Conservation (phyloP, 2,113 vertebrate species). For the Gadus macrocephalus region DNA sequence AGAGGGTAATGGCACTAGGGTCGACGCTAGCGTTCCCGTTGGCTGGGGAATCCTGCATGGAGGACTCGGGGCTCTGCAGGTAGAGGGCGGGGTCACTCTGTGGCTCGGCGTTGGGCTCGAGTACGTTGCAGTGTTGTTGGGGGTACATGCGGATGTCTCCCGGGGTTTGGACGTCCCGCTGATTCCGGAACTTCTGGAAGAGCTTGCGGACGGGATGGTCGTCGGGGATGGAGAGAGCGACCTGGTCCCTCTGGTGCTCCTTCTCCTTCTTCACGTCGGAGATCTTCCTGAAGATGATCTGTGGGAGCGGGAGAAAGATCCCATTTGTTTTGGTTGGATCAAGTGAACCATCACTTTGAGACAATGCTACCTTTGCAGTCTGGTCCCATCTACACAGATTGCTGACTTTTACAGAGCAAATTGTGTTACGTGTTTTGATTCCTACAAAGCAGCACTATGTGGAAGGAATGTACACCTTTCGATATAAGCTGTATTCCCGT, state of each 20-base stretch:
- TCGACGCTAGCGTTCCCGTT: constrained; percentile 62
- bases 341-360: not conserved
- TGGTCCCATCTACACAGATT: too few species aligned
- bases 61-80: constrained; percentile 37
- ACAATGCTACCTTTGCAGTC: not conserved
- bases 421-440: too few species aligned
- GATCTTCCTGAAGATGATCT: constrained; percentile 97
- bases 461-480: too few species aligned
- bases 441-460: too few species aligned
- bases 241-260: constrained; percentile 89
- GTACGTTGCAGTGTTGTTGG: constrained; percentile 79
- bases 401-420: too few species aligned
- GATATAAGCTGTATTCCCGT: too few species aligned
- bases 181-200: constrained; percentile 97
- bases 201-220: constrained; percentile 96
- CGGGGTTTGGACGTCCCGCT: constrained; percentile 83
- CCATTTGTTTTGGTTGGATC: constrained; percentile 1
- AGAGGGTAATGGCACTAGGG: constrained; percentile 59
- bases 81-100: constrained; percentile 71
- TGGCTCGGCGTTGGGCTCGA: constrained; percentile 71
- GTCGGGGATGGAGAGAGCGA: constrained; percentile 89
- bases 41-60: constrained; percentile 57
- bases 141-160: constrained; percentile 70
- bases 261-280: constrained; percentile 92
- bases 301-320: constrained; percentile 21